phyloP scores from a whole-genome alignment of 2,888 invertebrate species.

The Capitulum mitella region DNA sequence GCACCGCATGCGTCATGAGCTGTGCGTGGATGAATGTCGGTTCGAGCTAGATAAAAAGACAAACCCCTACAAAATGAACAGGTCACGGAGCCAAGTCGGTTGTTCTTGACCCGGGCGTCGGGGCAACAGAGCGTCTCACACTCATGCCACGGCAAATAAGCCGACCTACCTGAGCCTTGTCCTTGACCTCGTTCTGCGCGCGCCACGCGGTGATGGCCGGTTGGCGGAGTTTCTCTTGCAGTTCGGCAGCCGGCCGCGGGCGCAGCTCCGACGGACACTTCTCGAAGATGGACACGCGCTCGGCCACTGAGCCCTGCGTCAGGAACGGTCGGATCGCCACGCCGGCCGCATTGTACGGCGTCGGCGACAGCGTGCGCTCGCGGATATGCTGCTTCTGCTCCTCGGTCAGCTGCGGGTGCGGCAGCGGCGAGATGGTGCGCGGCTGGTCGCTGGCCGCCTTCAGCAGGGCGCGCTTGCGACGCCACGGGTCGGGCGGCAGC shows the following conservation, averaged over 20 bases:
- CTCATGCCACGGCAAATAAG: not conserved
- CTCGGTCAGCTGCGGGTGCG: constrained; percentile 59
- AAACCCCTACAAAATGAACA: not conserved
- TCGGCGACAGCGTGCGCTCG: constrained; percentile 36
- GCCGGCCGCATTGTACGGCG: constrained; percentile 38
- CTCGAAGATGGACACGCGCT: constrained; percentile 82
- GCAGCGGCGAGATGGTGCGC: constrained; percentile 39
- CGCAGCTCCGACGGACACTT: constrained; percentile 54
- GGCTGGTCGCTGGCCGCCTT: constrained; percentile 34
- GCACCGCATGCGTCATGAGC: no score
- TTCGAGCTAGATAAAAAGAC: not conserved
- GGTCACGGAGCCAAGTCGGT: no score
- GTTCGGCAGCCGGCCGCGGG: constrained; percentile 28
- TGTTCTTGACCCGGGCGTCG: not conserved
- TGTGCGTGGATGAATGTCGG: no score
- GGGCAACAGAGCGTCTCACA: not conserved
- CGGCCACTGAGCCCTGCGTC: constrained; percentile 82
- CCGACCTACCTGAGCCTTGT: constrained; percentile 49
- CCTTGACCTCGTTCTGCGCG: constrained; percentile 45
- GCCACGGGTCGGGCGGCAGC: constrained; percentile 35
- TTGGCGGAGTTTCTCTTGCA: constrained; percentile 50
- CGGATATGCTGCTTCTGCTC: constrained; percentile 53
- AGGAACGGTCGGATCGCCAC: constrained; percentile 75
- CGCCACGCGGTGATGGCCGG: constrained; percentile 47
- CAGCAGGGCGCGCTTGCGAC: constrained; percentile 30